Evolutionary conservation across 2,113 vertebrate genomes (phyloP), one percentile per base, ranked within the genome.

Genomic region (Ciconia boyciana): DNA sequence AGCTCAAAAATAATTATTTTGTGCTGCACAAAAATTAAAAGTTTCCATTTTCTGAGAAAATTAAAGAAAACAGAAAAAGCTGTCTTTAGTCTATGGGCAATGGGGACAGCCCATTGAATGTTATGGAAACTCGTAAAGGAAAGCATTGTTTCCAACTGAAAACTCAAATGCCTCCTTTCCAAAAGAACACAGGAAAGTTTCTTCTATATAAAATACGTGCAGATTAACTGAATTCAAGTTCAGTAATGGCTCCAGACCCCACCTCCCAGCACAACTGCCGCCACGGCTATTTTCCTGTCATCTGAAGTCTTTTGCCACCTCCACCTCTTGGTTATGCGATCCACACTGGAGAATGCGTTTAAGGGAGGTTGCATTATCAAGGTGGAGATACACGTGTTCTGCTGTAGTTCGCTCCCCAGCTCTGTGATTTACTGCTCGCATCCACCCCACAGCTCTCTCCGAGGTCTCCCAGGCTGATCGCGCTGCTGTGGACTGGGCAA

Each of bases 1-100:
- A 57, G 54, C 36, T 96, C 31, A 88, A 94, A 96, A 94, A 69
- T 72, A 78, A 93, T 94, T 78, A 64, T 90, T 94, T 90, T 72
- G 21, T 82, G 31, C 84, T 88, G 28, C 2, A 4, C 5, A 94
- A 92, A 95, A 94, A 83, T 80, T 62, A 54, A 41, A 96, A 87
- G 20, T 87, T 95, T 94, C 82, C 13, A 21, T 95, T 92, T 94
- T 80, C 49, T 57, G 9, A 85, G 70, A 83, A 85, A 95, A 90
- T 65, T 52, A 46, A 87, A 84, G 39, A 46, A 91, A 93, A 57
- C 17, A 80, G 68, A 68, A 57, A 82, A 83, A 91, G 25, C 22
- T 68, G 60, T 89, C 84, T 94, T 94, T 76, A 93, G 70, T 69
- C 60, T 68, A 68, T 9, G 25, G 60, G 28, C 15, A 39, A 60